These are phyloP conservation scores for Conchocele bisecta DNA, from an alignment of 2,888 invertebrate species.

Conservation along the genomic window DNA sequence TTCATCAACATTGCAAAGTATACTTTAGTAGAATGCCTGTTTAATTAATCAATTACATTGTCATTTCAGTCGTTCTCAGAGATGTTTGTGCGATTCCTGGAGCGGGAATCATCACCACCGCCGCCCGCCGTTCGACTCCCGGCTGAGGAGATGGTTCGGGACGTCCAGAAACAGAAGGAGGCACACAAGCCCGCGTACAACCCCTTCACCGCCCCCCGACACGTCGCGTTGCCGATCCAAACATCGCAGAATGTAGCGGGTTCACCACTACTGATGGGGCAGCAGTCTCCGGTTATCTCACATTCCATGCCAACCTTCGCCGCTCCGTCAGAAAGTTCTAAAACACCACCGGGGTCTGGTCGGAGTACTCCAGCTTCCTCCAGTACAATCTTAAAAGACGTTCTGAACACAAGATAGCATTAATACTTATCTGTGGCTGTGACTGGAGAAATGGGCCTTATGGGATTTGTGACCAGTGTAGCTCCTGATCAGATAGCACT, in stretches of 20 bases:
- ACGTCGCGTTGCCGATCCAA: slow-evolving; percentile 70
- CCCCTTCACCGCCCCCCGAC: slow-evolving; percentile 80
- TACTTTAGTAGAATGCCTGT: not conserved
- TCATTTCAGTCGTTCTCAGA: slow-evolving; percentile 86
- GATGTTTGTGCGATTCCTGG: slow-evolving; percentile 91
- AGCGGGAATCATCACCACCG: slow-evolving; percentile 90
- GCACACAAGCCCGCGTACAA: slow-evolving; percentile 74
- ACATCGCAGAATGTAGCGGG: slow-evolving; percentile 28
- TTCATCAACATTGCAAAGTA: no score
- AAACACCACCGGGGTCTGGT: slow-evolving; percentile 62
- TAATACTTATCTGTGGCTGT: no score
- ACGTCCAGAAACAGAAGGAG: slow-evolving; percentile 72
- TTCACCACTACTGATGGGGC: slow-evolving; percentile 68
- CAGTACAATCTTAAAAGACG: slow-evolving; percentile 76
- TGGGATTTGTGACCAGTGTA: no score
- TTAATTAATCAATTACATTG: slow-evolving; percentile 6
- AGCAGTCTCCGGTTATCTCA: slow-evolving; percentile 62
- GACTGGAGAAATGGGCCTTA: no score
- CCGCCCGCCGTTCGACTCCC: slow-evolving; percentile 79
- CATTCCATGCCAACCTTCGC: slow-evolving; percentile 68
- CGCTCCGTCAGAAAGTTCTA: slow-evolving; percentile 47
- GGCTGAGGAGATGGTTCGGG: slow-evolving; percentile 81
- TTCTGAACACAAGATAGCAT: slow-evolving; percentile 67
- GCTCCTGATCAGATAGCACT: no score
- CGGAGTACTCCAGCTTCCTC: slow-evolving; percentile 69